Evolutionary conservation across 92 coral and sea anemone species (phyloP).

Genomic region (Parazoanthus darwini): DNA sequence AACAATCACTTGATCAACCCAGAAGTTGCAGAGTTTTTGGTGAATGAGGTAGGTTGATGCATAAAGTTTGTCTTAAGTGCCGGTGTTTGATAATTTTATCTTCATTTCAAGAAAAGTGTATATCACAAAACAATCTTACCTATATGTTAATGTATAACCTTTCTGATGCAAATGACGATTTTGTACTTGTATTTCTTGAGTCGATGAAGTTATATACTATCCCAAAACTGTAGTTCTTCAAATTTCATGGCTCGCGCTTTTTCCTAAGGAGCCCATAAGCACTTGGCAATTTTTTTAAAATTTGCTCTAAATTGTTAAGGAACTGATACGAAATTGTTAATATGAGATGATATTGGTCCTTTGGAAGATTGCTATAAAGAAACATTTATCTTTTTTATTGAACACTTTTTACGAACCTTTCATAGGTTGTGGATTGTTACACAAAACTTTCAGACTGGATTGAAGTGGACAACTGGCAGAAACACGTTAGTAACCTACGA

Average conservation of each 20-base stretch:
- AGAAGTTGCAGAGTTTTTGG: slow-evolving; percentile 66
- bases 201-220: no score
- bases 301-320: no score
- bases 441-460: slow-evolving; percentile 88
- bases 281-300: no score
- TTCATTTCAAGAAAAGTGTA: not conserved
- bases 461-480: slow-evolving; percentile 97
- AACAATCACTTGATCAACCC: slow-evolving; percentile 46
- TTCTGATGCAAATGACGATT: not conserved
- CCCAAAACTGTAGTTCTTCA: not conserved
- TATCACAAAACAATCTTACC: no score
- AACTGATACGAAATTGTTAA: not conserved
- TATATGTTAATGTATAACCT: no score
- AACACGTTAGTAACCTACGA: slow-evolving; percentile 69
- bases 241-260: not conserved
- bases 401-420: not conserved
- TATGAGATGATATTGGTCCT: no score
- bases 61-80: not conserved
- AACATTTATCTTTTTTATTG: not conserved
- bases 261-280: no score
- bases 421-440: slow-evolving; percentile 87
- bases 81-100: not conserved
- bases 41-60: slow-evolving; percentile 76
- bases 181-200: no score
- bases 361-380: not conserved